Evolutionary conservation across 1,140 invertebrate species (phyloP), one percentile per base, ranked within the genome.

Genomic region (Pseudomyrmex dendroicus): DNA sequence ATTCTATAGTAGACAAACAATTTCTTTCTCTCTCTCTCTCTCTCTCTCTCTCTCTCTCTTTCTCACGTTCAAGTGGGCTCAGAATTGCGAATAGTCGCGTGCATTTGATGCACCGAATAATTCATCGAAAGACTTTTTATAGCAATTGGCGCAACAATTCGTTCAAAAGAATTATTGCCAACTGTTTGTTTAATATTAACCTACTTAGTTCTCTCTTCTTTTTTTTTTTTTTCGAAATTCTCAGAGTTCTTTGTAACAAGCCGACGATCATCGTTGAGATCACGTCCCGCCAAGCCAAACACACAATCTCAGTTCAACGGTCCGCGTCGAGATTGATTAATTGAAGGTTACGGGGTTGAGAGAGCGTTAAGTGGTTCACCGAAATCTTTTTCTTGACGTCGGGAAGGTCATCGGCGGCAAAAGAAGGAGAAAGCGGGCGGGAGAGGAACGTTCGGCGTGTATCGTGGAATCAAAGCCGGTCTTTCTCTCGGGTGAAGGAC

Each of bases 241-340:
- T 35, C 35, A 35, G 35, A 35, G 35, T 35, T 35, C 35, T 35
- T 35, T 35, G 35, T 35, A 35, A 35, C 35, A 35, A 77, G 77
- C 20, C 67, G n/a, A 20, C 13, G 17, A 52, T 9, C 15, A 20
- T n/a, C 46, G 48, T 22, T 22, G 46, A 25, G 61, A 68, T 44
- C 73, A 64, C 52, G 66, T 17, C 48, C 25, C 35, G 35, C 35
- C n/a, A 48, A 20, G 61, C 61, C 50, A 46, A 56, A 73, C 73
- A 72, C 83, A 87, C 83, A 87, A 87, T 86, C 82, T 86, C 86
- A 20, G 82, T 68, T 59, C 74, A 84, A 82, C 73, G 76, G 67
- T 87, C 86, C 61, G 70, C 73, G 83, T n/a, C 44, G 77, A 78
- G 87, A 88, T 87, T 88, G 87, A 88, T 88, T 88, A 88, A 88